Evolutionary conservation across 2,797 vertebrate genomes (phyloP).

Genomic region (Pagetopsis macropterus): DNA sequence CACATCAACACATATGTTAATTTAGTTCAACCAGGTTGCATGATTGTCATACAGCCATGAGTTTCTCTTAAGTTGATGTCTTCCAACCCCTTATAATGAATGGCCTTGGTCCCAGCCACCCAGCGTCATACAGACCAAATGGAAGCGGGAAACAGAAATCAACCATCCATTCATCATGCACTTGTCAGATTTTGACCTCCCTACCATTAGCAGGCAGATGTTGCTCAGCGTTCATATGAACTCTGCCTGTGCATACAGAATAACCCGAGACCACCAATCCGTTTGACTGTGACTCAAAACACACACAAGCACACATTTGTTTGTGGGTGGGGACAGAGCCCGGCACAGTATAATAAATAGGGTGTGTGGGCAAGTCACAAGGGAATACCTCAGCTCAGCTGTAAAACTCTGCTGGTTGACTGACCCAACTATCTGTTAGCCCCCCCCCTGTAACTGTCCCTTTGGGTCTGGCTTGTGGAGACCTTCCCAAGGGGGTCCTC

Average conservation of each 20-base stretch:
- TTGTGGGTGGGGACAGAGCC: conserved; percentile 9
- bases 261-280: conserved; percentile 7
- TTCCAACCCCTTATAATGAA: conserved; percentile 18
- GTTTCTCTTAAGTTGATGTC: not conserved
- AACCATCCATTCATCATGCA: conserved; percentile 77
- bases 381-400: conserved; percentile 52
- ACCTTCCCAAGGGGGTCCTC: conserved; percentile 65
- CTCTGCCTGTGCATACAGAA: conserved; percentile 27
- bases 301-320: not conserved
- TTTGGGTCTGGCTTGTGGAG: conserved; percentile 45
- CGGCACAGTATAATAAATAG: conserved; percentile 19
- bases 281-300: conserved; percentile 21
- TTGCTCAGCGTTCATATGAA: conserved; percentile 37
- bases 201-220: conserved; percentile 77
- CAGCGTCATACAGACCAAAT: conserved; percentile 57
- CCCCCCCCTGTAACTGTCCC: conserved; percentile 27
- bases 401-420: conserved; percentile 59
- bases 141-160: conserved; percentile 68
- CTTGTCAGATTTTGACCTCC: conserved; percentile 79
- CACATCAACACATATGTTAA: too few species aligned
- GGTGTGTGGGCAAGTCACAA: conserved; percentile 42
- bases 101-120: conserved; percentile 26
- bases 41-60: not conserved
- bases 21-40: not conserved
- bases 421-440: conserved; percentile 43